Percentiles rank a stretch among this genome's conserved stretches.
These are phyloP conservation scores for Sphaeramia orbicularis DNA, from an alignment of 2,797 vertebrate species.

Conservation along the genomic window DNA sequence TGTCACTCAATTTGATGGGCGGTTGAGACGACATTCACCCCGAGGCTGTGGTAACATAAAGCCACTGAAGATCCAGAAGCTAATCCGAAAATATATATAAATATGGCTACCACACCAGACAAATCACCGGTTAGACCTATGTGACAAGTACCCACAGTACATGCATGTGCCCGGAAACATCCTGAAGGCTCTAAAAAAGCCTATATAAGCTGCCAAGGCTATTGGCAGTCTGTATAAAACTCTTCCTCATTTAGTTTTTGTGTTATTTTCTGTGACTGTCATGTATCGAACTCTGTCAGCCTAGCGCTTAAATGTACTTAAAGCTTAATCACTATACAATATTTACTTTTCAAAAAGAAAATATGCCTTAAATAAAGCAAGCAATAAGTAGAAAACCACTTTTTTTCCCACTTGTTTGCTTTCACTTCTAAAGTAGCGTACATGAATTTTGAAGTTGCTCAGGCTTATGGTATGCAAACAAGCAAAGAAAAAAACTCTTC, in stretches of 20 bases:
- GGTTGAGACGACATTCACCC: constrained; percentile 60
- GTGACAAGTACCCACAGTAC: constrained; percentile 13
- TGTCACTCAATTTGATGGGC: constrained; percentile 77
- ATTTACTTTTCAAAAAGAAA: constrained; percentile 18
- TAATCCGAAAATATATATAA: constrained; percentile 26
- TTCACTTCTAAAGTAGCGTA: not conserved
- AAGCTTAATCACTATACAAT: not conserved
- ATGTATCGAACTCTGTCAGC: not conserved
- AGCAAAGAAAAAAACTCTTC: not conserved
- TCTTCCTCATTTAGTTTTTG: not conserved
- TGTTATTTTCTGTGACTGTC: constrained; percentile 4
- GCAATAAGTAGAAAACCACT: constrained; percentile 1
- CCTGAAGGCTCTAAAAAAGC: constrained; percentile 21
- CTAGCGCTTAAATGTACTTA: constrained; percentile 8
- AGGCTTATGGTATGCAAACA: no score
- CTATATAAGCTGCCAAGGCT: not conserved
- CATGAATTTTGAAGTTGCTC: not conserved
- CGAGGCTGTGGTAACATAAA: constrained; percentile 53
- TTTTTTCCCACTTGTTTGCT: constrained; percentile 8
- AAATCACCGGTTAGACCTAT: constrained; percentile 1
- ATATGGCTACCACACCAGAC: constrained; percentile 9
- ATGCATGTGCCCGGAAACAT: constrained; percentile 9
- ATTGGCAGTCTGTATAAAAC: not conserved
- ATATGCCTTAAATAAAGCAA: constrained; percentile 16
- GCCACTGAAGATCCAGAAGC: constrained; percentile 38